Evolutionary conservation across 2,797 vertebrate genomes (phyloP).

Genomic region (Pangasius mekongensis): DNA sequence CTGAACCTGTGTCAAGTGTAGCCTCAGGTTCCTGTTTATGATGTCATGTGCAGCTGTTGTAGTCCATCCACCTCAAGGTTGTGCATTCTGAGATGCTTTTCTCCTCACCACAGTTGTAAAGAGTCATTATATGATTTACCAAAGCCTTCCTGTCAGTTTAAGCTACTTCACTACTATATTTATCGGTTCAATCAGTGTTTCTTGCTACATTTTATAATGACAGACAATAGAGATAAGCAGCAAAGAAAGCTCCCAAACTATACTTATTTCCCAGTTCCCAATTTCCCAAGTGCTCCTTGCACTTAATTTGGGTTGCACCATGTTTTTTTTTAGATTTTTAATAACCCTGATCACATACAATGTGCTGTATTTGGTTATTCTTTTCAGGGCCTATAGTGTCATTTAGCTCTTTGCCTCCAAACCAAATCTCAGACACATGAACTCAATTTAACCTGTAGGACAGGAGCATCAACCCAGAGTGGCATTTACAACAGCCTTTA

Average conservation of each 20-base stretch:
- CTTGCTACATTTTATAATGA: not conserved
- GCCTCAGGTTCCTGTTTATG: not conserved
- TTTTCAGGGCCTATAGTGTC: not conserved
- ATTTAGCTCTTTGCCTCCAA: not conserved
- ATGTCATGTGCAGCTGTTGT: not conserved
- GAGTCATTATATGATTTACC: not conserved
- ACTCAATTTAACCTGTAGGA: not conserved
- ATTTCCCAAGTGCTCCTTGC: not conserved
- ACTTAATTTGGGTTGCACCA: not conserved
- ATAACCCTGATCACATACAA: not conserved
- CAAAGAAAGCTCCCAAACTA: not conserved
- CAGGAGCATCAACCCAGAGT: conserved; percentile 60
- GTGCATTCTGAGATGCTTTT: not conserved
- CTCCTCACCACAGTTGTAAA: not conserved
- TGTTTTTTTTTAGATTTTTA: not conserved
- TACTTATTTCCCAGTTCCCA: not conserved
- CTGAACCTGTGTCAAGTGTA: not conserved
- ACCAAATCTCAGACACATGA: not conserved
- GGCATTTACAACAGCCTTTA: conserved; percentile 64
- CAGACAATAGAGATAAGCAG: not conserved
- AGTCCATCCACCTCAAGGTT: not conserved
- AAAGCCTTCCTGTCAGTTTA: not conserved
- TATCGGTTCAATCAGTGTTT: not conserved
- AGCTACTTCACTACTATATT: not conserved
- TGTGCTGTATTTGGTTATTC: not conserved